These are phyloP conservation scores for Sylvilagus bachmani DNA, from an alignment of 2,113 vertebrate species.

Conservation along the genomic window DNA sequence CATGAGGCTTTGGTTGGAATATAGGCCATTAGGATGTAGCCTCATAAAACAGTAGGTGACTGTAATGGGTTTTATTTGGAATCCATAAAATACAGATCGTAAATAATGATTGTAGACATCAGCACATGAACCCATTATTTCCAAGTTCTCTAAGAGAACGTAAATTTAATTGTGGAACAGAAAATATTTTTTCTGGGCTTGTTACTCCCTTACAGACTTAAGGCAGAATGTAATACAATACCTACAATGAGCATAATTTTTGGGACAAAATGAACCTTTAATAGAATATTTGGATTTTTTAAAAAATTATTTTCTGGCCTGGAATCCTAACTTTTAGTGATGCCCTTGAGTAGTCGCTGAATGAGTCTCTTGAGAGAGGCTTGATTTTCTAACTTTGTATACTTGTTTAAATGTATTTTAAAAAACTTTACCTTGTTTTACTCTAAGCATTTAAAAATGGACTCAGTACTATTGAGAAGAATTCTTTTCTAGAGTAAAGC, in stretches of 20 bases:
- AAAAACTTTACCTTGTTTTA: constrained; percentile 1
- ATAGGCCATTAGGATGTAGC: not conserved
- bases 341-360: not conserved
- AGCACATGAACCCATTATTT: not conserved
- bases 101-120: not conserved
- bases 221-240: not conserved
- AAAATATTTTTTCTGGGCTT: not conserved
- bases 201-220: not conserved
- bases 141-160: constrained; percentile 29
- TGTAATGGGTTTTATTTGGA: constrained; percentile 46
- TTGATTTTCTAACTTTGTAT: not conserved
- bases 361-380: not conserved
- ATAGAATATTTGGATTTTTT: not conserved
- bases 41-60: constrained; percentile 30
- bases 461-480: not conserved
- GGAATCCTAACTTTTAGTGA: constrained; percentile 1
- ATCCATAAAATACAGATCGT: constrained; percentile 5
- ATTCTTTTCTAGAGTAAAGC: not conserved
- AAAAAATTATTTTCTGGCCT: not conserved
- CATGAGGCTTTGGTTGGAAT: not conserved
- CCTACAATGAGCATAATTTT: constrained; percentile 25
- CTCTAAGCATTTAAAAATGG: constrained; percentile 15
- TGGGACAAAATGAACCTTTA: not conserved
- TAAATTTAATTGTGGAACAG: not conserved
- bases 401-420: not conserved